Conservation (phyloP, 2,888 invertebrate species). For the Epiblema foenella region DNA sequence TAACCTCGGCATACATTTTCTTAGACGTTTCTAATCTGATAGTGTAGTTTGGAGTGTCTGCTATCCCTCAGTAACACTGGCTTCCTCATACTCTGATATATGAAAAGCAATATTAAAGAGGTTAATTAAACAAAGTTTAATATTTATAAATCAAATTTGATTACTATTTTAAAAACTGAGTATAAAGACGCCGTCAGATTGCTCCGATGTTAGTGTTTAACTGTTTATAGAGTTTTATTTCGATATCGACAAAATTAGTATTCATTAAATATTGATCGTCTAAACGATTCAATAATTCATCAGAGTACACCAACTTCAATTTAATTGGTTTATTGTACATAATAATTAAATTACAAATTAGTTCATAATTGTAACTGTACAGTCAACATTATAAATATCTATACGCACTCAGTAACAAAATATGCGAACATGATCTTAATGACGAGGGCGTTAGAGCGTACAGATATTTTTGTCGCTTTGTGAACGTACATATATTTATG, state of each 20-base stretch:
- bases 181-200: neutral
- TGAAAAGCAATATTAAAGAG: neutral
- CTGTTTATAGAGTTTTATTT: neutral
- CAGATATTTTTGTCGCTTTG: too few species aligned
- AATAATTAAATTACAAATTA: neutral
- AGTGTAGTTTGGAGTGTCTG: too few species aligned
- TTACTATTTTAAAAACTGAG: neutral
- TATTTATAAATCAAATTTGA: neutral
- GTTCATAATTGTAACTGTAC: neutral
- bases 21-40: constrained; percentile 13
- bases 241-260: neutral
- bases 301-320: neutral
- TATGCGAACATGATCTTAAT: too few species aligned
- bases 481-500: too few species aligned
- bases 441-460: too few species aligned
- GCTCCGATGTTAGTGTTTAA: neutral
- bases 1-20: constrained; percentile 20
- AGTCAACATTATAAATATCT: too few species aligned
- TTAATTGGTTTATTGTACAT: neutral
- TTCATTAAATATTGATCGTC: neutral
- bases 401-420: too few species aligned
- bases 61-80: neutral
- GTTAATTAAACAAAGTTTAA: constrained; percentile 9
- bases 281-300: neutral
- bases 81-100: constrained; percentile 8